Conservation (phyloP, 2,113 vertebrate genomes). For the Sinocyclocheilus maitianheensis region DNA sequence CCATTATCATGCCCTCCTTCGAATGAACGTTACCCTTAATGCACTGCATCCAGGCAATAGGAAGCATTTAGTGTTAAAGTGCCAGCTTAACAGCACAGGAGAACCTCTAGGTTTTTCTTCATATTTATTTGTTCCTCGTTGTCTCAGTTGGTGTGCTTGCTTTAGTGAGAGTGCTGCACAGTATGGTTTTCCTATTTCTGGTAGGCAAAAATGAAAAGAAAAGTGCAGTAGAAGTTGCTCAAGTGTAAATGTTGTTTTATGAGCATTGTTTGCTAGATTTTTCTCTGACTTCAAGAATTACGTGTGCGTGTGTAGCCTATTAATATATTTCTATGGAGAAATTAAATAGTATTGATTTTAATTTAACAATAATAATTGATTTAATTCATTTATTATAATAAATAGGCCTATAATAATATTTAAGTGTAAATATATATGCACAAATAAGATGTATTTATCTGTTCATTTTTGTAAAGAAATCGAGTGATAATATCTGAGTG, state of each 20-base stretch:
- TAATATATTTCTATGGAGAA: not conserved
- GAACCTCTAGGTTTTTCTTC: not conserved
- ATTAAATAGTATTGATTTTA: not conserved
- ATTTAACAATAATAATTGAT: not conserved
- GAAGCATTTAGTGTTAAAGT: not conserved
- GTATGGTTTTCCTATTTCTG: not conserved
- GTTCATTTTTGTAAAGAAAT: no score
- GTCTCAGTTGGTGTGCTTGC: not conserved
- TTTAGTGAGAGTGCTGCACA: not conserved
- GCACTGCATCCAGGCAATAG: slow-evolving; percentile 8
- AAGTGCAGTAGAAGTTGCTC: not conserved
- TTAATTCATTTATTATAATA: no score
- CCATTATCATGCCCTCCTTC: slow-evolving; percentile 9
- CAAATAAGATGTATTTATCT: no score
- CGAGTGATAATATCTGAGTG: no score
- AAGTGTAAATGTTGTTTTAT: not conserved
- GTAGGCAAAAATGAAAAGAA: not conserved
- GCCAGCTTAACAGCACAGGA: not conserved
- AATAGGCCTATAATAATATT: no score
- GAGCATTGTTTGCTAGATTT: not conserved
- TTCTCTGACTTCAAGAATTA: not conserved
- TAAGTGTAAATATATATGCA: not conserved
- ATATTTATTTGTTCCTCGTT: not conserved
- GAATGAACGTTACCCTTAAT: not conserved
- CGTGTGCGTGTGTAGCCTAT: not conserved